Conservation (phyloP, 2,113 vertebrate species). For the Elanoides forficatus region DNA sequence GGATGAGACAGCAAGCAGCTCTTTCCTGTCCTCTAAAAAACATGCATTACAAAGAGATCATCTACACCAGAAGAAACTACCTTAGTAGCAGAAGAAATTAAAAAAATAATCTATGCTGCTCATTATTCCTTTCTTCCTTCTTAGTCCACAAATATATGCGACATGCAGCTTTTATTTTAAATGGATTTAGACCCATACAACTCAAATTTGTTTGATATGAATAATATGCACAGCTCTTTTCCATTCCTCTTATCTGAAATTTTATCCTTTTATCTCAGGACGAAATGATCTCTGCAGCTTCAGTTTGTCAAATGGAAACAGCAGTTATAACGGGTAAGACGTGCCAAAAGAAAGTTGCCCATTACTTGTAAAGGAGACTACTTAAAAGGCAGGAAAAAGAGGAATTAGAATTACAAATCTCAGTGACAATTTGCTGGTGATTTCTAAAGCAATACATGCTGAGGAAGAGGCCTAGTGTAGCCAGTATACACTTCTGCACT, state of each 20-base stretch:
- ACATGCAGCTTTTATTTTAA: not conserved
- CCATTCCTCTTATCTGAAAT: conserved; percentile 9
- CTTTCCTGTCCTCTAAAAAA: not conserved
- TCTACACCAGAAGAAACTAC: not conserved
- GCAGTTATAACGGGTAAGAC: not conserved
- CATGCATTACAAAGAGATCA: not conserved
- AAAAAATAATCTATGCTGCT: not conserved
- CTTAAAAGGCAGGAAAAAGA: conserved; percentile 1
- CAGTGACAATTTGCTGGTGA: not conserved
- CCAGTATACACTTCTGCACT: not conserved
- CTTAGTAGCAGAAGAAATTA: not conserved
- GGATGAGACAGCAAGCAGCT: not conserved
- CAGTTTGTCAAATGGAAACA: conserved; percentile 25
- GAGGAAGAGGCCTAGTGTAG: not conserved
- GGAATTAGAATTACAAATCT: conserved; percentile 19
- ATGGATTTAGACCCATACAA: not conserved
- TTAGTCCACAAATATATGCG: not conserved
- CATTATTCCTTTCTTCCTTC: not conserved
- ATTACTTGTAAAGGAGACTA: not conserved
- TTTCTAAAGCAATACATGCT: not conserved
- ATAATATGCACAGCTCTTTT: not conserved
- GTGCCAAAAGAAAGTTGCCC: not conserved
- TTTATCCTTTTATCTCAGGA: conserved; percentile 42
- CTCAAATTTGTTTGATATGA: conserved; percentile 33
- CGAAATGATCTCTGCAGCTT: conserved; percentile 32